Conservation (phyloP, 2,113 vertebrate genomes). For the Thunnus thynnus region DNA sequence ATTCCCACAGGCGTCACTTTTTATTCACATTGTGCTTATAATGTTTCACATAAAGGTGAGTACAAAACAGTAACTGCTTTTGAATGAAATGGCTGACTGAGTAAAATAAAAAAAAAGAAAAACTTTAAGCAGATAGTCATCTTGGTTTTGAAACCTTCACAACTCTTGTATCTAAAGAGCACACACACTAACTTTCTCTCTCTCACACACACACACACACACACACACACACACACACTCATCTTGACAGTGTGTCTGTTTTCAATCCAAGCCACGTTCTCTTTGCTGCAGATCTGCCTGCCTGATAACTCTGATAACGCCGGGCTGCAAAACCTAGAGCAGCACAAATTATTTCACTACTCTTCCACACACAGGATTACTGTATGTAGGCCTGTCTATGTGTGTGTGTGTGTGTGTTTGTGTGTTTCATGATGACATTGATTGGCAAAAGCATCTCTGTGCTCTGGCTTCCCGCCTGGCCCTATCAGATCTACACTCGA, state of each 20-base stretch:
- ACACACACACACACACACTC: constrained; percentile 11
- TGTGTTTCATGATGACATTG: constrained; percentile 62
- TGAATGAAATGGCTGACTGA: background rate
- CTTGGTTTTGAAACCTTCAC: constrained; percentile 14
- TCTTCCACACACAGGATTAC: constrained; percentile 35
- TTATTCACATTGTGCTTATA: background rate
- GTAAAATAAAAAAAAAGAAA: background rate
- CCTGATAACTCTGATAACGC: constrained; percentile 75
- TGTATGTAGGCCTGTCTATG: constrained; percentile 29
- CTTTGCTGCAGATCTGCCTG: constrained; percentile 68
- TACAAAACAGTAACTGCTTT: background rate
- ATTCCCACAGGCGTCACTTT: background rate
- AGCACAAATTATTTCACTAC: constrained; percentile 63
- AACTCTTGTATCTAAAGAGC: constrained; percentile 20
- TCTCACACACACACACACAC: background rate
- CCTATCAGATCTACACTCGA: constrained; percentile 73
- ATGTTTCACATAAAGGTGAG: background rate
- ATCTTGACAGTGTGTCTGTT: constrained; percentile 52
- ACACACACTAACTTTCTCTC: background rate
- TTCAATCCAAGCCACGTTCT: constrained; percentile 63
- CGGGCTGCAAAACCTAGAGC: constrained; percentile 61
- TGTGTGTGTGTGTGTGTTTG: constrained; percentile 21
- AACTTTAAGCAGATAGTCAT: background rate
- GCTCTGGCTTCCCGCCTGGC: constrained; percentile 61
- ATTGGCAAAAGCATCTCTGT: constrained; percentile 62